A percentile compares a stretch with the other conserved stretches of the same genome.
These are phyloP conservation scores for Protonibea diacanthus DNA, from an alignment of 2,797 vertebrate species.

Conservation along the genomic window DNA sequence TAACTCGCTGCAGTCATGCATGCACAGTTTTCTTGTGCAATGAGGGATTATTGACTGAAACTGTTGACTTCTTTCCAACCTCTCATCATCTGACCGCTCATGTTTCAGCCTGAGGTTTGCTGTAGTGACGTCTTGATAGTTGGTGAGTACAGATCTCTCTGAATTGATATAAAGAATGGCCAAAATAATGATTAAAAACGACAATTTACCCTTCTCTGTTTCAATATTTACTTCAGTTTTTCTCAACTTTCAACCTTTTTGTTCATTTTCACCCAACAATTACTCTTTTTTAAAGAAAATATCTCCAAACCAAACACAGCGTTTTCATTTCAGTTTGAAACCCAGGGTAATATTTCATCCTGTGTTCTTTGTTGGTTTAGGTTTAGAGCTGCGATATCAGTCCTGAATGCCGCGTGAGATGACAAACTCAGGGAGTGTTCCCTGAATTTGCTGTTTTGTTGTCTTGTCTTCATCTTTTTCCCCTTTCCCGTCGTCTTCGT, in stretches of 20 bases:
- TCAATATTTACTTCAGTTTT: not conserved
- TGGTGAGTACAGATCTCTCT: not conserved
- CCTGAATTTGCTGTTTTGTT: not conserved
- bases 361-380: conserved; percentile 5
- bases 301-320: not conserved
- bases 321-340: conserved; percentile 20
- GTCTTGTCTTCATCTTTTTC: not conserved
- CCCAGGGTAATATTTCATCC: not conserved
- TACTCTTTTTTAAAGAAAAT: not conserved
- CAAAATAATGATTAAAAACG: not conserved
- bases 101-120: not conserved
- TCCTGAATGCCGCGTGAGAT: not conserved
- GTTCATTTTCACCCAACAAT: not conserved
- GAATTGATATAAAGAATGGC: too few relatives aligned
- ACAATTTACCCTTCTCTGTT: not conserved
- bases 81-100: not conserved
- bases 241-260: not conserved
- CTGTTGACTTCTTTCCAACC: not conserved
- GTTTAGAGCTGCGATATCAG: not conserved
- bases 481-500: not conserved
- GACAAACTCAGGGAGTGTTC: not conserved
- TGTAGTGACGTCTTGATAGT: too few relatives aligned
- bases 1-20: not conserved
- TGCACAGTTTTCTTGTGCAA: not conserved
- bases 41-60: not conserved